A percentile compares a stretch with the other conserved stretches of the same genome.
These are phyloP conservation scores for Coelinius sp. DNA, from an alignment of 2,888 invertebrate genomes.

Conservation along the genomic window DNA sequence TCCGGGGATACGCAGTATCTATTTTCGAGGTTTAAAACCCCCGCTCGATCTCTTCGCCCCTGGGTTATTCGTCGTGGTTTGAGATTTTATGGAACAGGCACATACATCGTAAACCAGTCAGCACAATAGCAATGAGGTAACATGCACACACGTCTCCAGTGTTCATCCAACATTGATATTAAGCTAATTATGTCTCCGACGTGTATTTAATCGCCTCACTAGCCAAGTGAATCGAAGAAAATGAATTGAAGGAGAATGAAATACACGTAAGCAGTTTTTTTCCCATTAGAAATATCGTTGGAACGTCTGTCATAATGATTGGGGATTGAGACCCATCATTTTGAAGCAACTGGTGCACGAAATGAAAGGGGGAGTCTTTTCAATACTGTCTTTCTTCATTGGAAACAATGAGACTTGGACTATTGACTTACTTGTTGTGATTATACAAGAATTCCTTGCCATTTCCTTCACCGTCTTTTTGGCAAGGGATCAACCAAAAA, in stretches of 20 bases:
- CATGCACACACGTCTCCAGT: slow-evolving; percentile 23
- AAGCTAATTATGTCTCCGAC: background rate
- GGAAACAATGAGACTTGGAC: background rate
- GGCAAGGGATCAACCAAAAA: too few species aligned
- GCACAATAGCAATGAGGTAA: slow-evolving; percentile 48
- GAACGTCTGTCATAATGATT: background rate
- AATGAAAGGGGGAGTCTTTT: background rate
- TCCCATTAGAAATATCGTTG: background rate
- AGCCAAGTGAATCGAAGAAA: background rate
- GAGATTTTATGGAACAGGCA: slow-evolving; percentile 34
- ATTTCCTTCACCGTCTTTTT: too few species aligned
- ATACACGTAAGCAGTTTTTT: background rate
- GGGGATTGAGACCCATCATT: background rate
- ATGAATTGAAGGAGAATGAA: background rate
- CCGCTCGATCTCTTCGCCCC: slow-evolving; percentile 25
- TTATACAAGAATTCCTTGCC: too few species aligned
- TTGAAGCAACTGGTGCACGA: background rate
- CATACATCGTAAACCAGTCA: slow-evolving; percentile 41
- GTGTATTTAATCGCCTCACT: background rate
- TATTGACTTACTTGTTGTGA: background rate
- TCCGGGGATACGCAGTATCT: slow-evolving; percentile 46
- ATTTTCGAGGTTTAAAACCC: slow-evolving; percentile 49
- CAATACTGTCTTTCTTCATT: background rate
- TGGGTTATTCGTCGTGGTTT: slow-evolving; percentile 29
- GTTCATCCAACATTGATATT: background rate